These are phyloP conservation scores for Lepilemur septentrionalis DNA, from an alignment of 2,797 vertebrate genomes.

Conservation along the genomic window DNA sequence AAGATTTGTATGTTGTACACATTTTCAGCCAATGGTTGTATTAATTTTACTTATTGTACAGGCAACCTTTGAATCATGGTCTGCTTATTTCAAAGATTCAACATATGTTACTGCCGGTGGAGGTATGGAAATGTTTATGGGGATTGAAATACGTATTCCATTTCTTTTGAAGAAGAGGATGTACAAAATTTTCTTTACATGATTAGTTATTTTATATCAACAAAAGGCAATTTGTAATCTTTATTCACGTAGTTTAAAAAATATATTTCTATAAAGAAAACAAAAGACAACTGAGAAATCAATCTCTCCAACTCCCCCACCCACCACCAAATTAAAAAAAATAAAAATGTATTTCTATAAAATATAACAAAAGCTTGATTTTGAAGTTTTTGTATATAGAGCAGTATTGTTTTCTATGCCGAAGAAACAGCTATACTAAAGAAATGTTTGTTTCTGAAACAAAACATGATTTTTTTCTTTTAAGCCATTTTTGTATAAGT, in stretches of 20 bases:
- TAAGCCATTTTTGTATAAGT: neutral
- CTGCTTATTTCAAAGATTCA: neutral
- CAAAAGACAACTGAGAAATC: too few species aligned
- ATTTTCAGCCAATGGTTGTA: neutral
- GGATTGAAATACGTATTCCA: neutral
- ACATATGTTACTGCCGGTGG: neutral
- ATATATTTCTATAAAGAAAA: neutral
- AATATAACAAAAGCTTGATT: neutral
- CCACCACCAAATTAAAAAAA: too few species aligned
- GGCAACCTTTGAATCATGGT: neutral
- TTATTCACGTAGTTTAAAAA: neutral
- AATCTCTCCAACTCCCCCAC: too few species aligned
- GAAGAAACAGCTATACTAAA: neutral
- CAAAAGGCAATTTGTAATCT: slow-evolving; percentile 6
- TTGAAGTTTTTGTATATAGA: neutral
- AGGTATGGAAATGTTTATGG: neutral
- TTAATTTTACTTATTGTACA: slow-evolving; percentile 11
- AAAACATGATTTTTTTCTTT: slow-evolving; percentile 17
- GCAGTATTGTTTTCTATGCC: slow-evolving; percentile 30
- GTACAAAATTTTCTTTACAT: neutral
- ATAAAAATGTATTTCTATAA: neutral
- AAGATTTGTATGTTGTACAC: slow-evolving; percentile 5
- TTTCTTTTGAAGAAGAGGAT: slow-evolving; percentile 51
- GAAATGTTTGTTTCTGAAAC: slow-evolving; percentile 19
- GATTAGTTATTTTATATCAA: slow-evolving; percentile 7